These are phyloP conservation scores for Uropsilus gracilis DNA, from an alignment of 2,113 vertebrate genomes.

Conservation along the genomic window DNA sequence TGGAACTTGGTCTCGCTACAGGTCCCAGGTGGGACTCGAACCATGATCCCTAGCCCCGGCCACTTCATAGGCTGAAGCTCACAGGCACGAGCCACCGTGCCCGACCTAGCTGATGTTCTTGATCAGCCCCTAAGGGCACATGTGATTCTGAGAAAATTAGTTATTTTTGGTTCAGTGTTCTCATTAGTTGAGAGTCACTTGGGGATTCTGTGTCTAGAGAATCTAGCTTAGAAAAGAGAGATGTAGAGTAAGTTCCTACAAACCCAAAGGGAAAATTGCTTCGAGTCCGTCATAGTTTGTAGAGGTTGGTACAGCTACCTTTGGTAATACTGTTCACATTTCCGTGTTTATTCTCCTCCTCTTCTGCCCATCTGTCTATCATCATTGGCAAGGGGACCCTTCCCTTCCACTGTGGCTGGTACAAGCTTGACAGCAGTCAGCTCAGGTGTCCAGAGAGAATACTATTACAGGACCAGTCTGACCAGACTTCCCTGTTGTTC, in stretches of 20 bases:
- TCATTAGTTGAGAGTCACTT: not conserved
- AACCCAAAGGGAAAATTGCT: not conserved
- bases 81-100: no score
- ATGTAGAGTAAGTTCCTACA: not conserved
- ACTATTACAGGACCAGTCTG: not conserved
- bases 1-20: no score
- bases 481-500: not conserved
- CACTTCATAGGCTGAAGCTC: no score
- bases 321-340: not conserved
- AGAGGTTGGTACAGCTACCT: not conserved
- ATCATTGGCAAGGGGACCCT: not conserved
- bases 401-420: not conserved
- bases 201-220: not conserved
- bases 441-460: not conserved
- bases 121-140: not conserved
- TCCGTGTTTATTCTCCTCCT: not conserved
- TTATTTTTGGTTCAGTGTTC: constrained; percentile 20
- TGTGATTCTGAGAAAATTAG: constrained; percentile 46
- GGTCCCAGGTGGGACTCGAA: no score
- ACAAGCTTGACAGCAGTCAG: not conserved
- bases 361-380: not conserved
- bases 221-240: constrained; percentile 12
- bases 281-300: not conserved
- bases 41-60: no score
- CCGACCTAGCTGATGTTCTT: not conserved